These are phyloP conservation scores for Luffia ferchaultella DNA, from an alignment of 2,888 invertebrate species.

Conservation along the genomic window DNA sequence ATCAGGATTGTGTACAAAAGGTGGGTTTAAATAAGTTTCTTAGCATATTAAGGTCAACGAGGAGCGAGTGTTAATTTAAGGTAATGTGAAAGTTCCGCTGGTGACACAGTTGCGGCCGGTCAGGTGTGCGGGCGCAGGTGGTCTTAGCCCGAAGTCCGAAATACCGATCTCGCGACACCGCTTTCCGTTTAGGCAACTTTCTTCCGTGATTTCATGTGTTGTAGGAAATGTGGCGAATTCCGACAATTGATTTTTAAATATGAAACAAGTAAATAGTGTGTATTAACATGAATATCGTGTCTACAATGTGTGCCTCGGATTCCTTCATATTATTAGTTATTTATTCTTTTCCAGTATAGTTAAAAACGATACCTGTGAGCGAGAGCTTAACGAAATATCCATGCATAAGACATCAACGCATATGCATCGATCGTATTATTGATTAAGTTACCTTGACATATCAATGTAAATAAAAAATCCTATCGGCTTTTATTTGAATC, in stretches of 20 bases:
- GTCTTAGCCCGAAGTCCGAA: conserved; percentile 53
- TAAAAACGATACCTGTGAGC: no score
- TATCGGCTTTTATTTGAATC: no score
- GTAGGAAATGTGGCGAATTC: no score
- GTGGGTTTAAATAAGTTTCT: background rate
- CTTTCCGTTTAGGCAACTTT: conserved; percentile 54
- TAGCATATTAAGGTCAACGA: conserved; percentile 1
- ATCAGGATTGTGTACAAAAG: background rate
- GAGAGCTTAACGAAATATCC: no score
- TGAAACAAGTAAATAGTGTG: no score
- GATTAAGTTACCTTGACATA: no score
- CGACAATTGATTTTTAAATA: no score
- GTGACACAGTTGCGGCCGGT: conserved; percentile 57
- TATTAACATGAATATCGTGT: no score
- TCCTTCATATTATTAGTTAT: no score
- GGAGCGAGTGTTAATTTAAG: conserved; percentile 46
- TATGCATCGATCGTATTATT: background rate
- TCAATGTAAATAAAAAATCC: no score
- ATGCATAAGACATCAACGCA: conserved; percentile 60
- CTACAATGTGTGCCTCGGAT: no score
- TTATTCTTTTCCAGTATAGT: no score
- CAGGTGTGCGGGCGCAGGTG: conserved; percentile 53
- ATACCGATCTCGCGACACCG: conserved; percentile 54
- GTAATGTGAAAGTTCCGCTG: conserved; percentile 60
- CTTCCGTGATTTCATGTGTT: conserved; percentile 41